A percentile compares a stretch with the other conserved stretches of the same genome.
phyloP scores from a whole-genome alignment of 2,113 vertebrate species.

The Variabilichromis moorii region DNA sequence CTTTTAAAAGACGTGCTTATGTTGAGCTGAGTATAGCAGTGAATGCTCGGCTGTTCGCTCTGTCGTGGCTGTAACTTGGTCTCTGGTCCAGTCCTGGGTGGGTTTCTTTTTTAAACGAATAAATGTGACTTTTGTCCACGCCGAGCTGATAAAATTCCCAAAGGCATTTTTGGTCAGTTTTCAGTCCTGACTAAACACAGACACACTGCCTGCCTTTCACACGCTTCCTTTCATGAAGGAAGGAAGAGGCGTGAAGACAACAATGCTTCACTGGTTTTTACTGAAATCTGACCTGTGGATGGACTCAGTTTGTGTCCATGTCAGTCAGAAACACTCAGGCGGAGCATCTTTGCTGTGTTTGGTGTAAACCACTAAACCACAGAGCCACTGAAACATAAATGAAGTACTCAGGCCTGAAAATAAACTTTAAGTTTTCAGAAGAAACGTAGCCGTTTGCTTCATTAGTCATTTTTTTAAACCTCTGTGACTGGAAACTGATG shows the following conservation, averaged over 20 bases:
- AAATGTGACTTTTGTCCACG: background rate
- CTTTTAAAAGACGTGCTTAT: background rate
- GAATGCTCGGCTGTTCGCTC: rapidly evolving
- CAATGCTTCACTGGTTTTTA: background rate
- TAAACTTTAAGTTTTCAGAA: background rate
- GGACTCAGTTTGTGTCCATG: background rate
- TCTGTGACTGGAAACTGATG: background rate
- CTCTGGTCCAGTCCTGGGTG: background rate
- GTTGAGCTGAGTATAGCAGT: background rate
- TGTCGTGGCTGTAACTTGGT: background rate
- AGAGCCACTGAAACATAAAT: background rate
- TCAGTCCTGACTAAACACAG: background rate
- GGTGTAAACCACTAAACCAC: background rate
- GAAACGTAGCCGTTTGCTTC: rapidly evolving
- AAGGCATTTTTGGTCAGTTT: background rate
- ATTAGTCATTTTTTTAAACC: background rate
- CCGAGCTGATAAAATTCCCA: background rate
- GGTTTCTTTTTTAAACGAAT: rapidly evolving
- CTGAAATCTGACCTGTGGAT: background rate
- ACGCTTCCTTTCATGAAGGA: background rate
- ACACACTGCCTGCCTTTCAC: background rate
- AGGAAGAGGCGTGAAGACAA: background rate
- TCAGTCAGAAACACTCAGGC: background rate
- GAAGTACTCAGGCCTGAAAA: rapidly evolving
- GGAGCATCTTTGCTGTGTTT: rapidly evolving